Percentiles rank a stretch among this genome's conserved stretches.
These are phyloP conservation scores for Enteromius thamalakanensis DNA, from an alignment of 2,797 vertebrate species.

Conservation along the genomic window DNA sequence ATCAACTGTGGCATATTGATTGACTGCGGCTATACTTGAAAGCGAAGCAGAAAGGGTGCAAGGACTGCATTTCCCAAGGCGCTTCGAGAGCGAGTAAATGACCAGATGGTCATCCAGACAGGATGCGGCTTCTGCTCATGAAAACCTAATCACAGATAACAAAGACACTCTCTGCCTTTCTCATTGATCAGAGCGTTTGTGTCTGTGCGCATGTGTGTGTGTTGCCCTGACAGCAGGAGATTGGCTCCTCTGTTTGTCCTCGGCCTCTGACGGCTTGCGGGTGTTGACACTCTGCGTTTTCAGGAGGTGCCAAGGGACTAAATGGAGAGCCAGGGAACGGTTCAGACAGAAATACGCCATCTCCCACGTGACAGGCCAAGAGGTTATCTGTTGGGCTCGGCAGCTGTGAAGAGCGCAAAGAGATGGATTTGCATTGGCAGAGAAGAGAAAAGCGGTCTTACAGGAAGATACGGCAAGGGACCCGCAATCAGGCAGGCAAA, in stretches of 20 bases:
- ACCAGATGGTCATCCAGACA: conserved; percentile 71
- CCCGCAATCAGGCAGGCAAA: neutral
- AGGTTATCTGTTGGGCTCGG: conserved; percentile 10
- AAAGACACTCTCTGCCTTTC: conserved; percentile 51
- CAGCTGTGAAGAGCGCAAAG: conserved; percentile 11
- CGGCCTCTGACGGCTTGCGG: conserved; percentile 38
- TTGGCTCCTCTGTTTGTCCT: conserved; percentile 45
- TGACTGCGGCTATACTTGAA: conserved; percentile 42
- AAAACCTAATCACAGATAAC: conserved; percentile 62
- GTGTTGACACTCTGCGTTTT: conserved; percentile 44
- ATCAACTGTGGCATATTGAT: conserved; percentile 57
- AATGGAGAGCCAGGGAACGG: conserved; percentile 21
- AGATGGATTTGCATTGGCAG: conserved; percentile 7
- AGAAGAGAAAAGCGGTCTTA: neutral
- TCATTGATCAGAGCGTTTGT: conserved; percentile 43
- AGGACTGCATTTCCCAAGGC: conserved; percentile 74
- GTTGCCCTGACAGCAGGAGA: conserved; percentile 45
- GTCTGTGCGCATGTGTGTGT: neutral
- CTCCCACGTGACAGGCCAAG: neutral
- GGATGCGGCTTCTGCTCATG: conserved; percentile 58
- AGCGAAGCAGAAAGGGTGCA: conserved; percentile 49
- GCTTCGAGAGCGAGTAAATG: conserved; percentile 61
- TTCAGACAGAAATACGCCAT: conserved; percentile 11
- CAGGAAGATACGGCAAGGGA: neutral
- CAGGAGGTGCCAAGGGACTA: conserved; percentile 29